Base-by-base conservation (phyloP, 2,888 invertebrate genomes). In the Strigamia transsilvanica region DNA sequence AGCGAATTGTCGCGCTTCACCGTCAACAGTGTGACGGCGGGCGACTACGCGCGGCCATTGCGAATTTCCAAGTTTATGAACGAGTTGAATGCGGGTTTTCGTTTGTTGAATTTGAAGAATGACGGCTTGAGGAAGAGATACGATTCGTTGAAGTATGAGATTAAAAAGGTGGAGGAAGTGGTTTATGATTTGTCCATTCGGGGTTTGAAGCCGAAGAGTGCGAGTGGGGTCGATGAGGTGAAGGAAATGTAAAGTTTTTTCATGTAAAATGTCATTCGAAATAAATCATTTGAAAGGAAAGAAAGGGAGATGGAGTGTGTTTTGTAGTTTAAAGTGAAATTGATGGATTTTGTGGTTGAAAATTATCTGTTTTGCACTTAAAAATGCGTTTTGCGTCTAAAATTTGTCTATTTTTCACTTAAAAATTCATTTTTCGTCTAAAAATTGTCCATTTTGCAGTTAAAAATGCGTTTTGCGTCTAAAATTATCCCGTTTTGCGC, bases 131-230 rank as follows among this genome's bases (percentile, higher is more conserved):
- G 97, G 85, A 89, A 88, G 85, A 85, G 87, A 80, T 89, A 88
- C 86, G 89, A 89, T 85, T 88, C 86, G 3, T 85, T 89, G 66
- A 90, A 90, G 84, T 97, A 97, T 86, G 96, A 97, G 86, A 93
- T 97, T 27, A 97, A 97, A 88, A 97, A 97, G 88, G 94, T 97
- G 18, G 97, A 97, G 87, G 95, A 96, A 87, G 94, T 96, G 0
- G 95, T 94, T 0, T 96, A 96, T 86, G 96, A 96, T 86, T 90
- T 96, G 61, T 93, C 94, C 84, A 94, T 96, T 84, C 89, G 96
- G 32, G 95, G 95, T 0, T 89, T 95, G 9, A 84, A 83, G 78
- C 82, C 83, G 66, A 77, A 66, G 61, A 80, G 82, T 23, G 38
- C 82, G 80, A 23, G 23, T 4, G 15, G 10, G 10, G 79, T 18